Evolutionary conservation across 2,888 invertebrate species (phyloP).

Genomic region (Amaurobius ferox): DNA sequence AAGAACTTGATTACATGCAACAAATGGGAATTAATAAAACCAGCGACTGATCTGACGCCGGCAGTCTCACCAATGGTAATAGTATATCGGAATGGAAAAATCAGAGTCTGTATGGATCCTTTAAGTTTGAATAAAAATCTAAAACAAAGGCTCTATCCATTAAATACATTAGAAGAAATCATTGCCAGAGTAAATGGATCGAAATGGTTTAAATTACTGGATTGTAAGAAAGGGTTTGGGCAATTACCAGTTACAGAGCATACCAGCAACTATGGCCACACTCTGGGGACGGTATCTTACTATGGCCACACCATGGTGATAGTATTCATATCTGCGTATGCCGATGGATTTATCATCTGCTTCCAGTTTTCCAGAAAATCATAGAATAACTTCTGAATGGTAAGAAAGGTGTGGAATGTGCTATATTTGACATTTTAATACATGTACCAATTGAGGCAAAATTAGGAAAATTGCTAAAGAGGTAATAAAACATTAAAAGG

Average conservation of each 20-base stretch:
- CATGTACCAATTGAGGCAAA: no score
- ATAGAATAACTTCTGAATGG: neutral
- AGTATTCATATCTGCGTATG: neutral
- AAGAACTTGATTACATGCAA: no score
- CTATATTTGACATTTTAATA: neutral
- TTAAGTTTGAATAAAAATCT: neutral
- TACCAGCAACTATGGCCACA: neutral
- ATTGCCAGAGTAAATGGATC: neutral
- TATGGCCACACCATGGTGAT: neutral
- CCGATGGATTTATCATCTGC: neutral
- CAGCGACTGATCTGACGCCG: no score
- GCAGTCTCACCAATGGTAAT: no score
- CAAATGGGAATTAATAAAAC: no score
- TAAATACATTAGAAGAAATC: neutral
- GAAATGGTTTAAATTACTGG: neutral
- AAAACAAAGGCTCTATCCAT: neutral
- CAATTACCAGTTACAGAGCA: conserved; percentile 8
- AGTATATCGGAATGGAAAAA: neutral
- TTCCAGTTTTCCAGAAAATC: neutral
- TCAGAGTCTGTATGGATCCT: conserved; percentile 8
- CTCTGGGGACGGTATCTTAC: neutral
- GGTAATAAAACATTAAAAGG: neutral
- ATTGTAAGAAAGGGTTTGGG: neutral
- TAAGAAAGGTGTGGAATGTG: neutral
- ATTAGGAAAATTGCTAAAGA: no score